Evolutionary conservation across 2,113 vertebrate species (phyloP), one percentile per base, ranked within the genome.

Genomic region (Anoplopoma fimbria): DNA sequence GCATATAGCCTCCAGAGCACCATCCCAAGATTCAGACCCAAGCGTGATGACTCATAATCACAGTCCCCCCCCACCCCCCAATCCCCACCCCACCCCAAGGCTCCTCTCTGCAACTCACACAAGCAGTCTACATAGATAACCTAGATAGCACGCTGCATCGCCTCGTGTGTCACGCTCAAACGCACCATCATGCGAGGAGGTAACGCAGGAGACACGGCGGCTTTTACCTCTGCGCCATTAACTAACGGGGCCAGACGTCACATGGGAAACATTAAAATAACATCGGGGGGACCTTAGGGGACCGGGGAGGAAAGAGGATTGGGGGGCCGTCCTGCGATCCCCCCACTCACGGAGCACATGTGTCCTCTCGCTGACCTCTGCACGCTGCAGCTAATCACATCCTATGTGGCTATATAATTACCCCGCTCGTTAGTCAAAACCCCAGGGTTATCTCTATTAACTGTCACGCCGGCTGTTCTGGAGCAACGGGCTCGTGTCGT

Each of bases 251-350:
- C 33, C 65, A 73, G 87, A 31, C 9, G 70, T 88, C 90, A 92
- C 88, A 93, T 83, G 90, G 90, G 89, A 87, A 81, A 86, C 84
- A 88, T 93, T 91, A 84, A 87, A 88, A 84, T 75, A 89, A 91
- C 86, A 82, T 49, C 4, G 9, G 19, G 51, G 70, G 78, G 81
- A 89, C 88, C 91, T 79, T 9, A 81, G 83, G 89, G 89, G 88
- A 79, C 72, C 47, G 2, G 75, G 2, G 81, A n/a, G n/a, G n/a
- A n/a, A n/a, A n/a, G n/a, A n/a, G n/a, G n/a, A n/a, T n/a, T n/a
- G n/a, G n/a, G n/a, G n/a, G n/a, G n/a, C n/a, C n/a, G n/a, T n/a
- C n/a, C n/a, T n/a, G n/a, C n/a, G n/a, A n/a, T n/a, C n/a, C n/a
- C n/a, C n/a, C n/a, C n/a, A n/a, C n/a, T n/a, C n/a, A n/a, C n/a